Percentiles rank a stretch among this genome's conserved stretches.
Evolutionary conservation across 2,113 vertebrate genomes (phyloP).

Genomic region (Charadrius vociferus): DNA sequence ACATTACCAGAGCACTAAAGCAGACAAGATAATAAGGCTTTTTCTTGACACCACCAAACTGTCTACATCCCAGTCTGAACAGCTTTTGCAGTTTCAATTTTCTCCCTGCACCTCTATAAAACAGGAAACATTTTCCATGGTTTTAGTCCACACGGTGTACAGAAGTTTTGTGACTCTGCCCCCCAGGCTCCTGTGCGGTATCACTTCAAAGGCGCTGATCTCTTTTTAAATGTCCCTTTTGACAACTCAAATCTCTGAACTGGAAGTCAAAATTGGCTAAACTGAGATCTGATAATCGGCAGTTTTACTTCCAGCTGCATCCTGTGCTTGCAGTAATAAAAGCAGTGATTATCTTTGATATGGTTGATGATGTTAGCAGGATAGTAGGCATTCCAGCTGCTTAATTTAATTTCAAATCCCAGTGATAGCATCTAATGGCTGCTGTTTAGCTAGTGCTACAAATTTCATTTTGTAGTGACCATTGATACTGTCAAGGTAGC

Average conservation of each 20-base stretch:
- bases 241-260: conserved; percentile 59
- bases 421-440: conserved; percentile 31
- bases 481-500: background rate
- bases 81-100: conserved; percentile 12
- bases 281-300: conserved; percentile 60
- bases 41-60: conserved; percentile 12
- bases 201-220: conserved; percentile 45
- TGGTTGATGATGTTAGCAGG: conserved; percentile 51
- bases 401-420: conserved; percentile 70
- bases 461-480: conserved; percentile 49
- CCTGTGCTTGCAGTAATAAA: conserved; percentile 55
- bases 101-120: conserved; percentile 31
- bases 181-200: conserved; percentile 25
- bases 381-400: conserved; percentile 52
- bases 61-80: conserved; percentile 1
- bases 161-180: conserved; percentile 43
- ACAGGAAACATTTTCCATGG: background rate
- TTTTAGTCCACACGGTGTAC: background rate
- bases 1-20: conserved; percentile 37
- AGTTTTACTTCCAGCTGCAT: conserved; percentile 58
- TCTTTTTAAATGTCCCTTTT: conserved; percentile 63
- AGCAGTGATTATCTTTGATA: conserved; percentile 58
- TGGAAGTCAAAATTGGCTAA: conserved; percentile 64
- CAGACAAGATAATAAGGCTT: conserved; percentile 23
- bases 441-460: conserved; percentile 25